Percentiles rank a stretch among this genome's conserved stretches.
Evolutionary conservation across 2,113 vertebrate species (phyloP).

Genomic region (Loxodonta africana): DNA sequence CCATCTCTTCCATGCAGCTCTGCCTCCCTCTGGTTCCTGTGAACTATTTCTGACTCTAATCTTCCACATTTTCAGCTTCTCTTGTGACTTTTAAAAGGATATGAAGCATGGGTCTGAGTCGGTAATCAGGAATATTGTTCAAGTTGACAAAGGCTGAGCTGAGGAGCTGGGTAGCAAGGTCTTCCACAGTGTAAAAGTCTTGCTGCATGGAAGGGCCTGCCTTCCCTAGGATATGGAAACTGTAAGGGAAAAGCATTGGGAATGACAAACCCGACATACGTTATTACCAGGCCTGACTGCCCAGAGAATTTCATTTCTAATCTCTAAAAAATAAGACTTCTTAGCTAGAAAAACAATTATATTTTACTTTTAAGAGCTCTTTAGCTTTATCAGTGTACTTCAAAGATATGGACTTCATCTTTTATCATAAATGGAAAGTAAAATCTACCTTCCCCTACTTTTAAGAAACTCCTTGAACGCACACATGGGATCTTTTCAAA

Average conservation of each 20-base stretch:
- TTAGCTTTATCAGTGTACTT: neutral
- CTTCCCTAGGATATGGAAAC: constrained; percentile 95
- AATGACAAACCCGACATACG: neutral
- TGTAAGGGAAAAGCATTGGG: constrained; percentile 79
- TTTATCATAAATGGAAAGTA: constrained; percentile 7
- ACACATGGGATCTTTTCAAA: neutral
- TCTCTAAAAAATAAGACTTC: neutral
- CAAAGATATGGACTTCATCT: neutral
- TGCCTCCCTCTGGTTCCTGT: neutral
- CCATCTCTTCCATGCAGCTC: neutral
- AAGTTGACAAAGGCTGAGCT: constrained; percentile 94
- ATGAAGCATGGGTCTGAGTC: constrained; percentile 96
- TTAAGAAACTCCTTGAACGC: neutral
- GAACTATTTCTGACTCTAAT: neutral
- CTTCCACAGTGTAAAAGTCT: constrained; percentile 96
- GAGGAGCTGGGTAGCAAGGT: constrained; percentile 92
- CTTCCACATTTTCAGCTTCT: neutral
- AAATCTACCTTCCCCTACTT: accelerated
- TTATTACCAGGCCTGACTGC: neutral
- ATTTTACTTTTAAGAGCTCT: neutral
- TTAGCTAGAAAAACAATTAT: neutral
- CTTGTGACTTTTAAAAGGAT: constrained; percentile 90
- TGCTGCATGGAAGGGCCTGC: constrained; percentile 94
- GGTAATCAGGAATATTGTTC: constrained; percentile 95
- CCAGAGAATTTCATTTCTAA: neutral